A percentile compares a stretch with the other conserved stretches of the same genome.
phyloP scores from a whole-genome alignment of 2,113 vertebrate species.

The Mixornis gularis region DNA sequence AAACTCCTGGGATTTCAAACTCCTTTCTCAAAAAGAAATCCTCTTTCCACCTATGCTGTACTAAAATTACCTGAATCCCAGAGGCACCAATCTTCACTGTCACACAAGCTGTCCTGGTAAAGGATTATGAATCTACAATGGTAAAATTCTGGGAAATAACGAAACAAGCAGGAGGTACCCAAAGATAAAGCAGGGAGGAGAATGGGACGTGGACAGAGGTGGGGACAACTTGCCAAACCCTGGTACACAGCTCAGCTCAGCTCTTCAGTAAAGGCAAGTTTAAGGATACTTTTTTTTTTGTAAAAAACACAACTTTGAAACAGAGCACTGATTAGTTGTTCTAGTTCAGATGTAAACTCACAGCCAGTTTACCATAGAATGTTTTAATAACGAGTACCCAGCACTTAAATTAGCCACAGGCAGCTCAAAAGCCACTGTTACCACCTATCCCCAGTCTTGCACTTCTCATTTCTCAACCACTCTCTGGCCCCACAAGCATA shows the following conservation, averaged over 20 bases:
- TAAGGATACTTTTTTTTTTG: background rate
- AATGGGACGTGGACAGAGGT: background rate
- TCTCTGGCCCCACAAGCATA: fast-evolving
- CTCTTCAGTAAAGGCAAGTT: background rate
- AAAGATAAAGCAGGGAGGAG: background rate
- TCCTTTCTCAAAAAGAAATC: background rate
- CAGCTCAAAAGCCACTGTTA: background rate
- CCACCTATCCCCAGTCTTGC: background rate
- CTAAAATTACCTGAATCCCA: background rate
- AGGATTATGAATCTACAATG: background rate
- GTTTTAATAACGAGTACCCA: background rate
- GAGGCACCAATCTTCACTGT: background rate
- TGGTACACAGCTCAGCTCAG: background rate
- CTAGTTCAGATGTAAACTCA: background rate
- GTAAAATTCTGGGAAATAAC: background rate
- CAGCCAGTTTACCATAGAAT: background rate
- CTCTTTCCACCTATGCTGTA: background rate
- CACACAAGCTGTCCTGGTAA: background rate
- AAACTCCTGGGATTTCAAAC: background rate
- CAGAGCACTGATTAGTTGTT: background rate
- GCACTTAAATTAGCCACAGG: background rate
- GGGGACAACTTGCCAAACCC: background rate
- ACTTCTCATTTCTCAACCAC: background rate
- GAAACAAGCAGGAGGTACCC: background rate
- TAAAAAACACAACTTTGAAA: background rate